Evolutionary conservation across 2,888 invertebrate species (phyloP).

Genomic region (Lamellibrachia columna): DNA sequence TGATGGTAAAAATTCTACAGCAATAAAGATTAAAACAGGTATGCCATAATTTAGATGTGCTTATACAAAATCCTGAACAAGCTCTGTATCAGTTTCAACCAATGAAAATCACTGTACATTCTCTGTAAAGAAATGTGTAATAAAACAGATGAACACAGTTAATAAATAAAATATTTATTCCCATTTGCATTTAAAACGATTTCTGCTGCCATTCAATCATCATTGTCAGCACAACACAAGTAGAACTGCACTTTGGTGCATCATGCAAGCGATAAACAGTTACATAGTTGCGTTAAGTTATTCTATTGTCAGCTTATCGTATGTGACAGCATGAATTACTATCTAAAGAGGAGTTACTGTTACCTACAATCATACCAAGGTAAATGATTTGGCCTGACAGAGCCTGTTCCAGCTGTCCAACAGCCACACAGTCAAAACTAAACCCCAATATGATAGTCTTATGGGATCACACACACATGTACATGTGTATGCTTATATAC

Average conservation of each 20-base stretch:
- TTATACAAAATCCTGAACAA: too few relatives aligned
- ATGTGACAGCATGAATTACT: not conserved
- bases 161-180: slow-evolving; percentile 13
- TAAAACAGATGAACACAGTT: not conserved
- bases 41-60: too few relatives aligned
- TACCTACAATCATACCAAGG: not conserved
- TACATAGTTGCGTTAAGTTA: not conserved
- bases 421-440: not conserved
- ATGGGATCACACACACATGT: not conserved
- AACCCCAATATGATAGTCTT: not conserved
- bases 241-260: not conserved
- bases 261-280: not conserved
- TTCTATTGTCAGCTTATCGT: not conserved
- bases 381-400: not conserved
- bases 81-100: too few relatives aligned
- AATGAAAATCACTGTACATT: too few relatives aligned
- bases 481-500: not conserved
- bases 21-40: too few relatives aligned
- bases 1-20: too few relatives aligned
- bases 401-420: not conserved
- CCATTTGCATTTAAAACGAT: not conserved
- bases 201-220: not conserved
- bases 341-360: not conserved
- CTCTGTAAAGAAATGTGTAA: not conserved
- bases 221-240: not conserved